Conservation (phyloP, 64 coral and sea anemone species). For the Catalaphyllia jardinei region DNA sequence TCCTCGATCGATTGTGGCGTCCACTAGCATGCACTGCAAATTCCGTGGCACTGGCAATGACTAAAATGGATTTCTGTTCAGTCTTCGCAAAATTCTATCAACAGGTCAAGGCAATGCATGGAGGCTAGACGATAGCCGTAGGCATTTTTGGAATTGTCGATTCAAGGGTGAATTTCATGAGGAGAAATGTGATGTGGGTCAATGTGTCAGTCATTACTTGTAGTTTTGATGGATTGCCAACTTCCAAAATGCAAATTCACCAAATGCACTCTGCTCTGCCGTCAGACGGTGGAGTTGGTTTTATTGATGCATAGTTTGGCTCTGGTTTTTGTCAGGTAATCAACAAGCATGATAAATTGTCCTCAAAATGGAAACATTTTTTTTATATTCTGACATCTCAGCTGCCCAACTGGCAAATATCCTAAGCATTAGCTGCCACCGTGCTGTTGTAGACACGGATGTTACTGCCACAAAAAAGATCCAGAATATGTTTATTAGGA, state of each 20-base stretch:
- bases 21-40: neutral
- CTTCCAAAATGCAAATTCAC: neutral
- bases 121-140: neutral
- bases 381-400: neutral
- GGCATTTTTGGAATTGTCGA: neutral
- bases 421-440: neutral
- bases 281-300: neutral
- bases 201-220: too few species aligned
- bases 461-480: neutral
- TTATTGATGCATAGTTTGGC: neutral
- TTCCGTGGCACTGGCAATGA: neutral
- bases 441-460: neutral
- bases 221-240: neutral
- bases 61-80: neutral
- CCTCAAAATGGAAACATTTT: neutral
- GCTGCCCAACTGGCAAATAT: conserved; percentile 8
- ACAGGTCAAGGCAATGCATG: neutral
- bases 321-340: neutral
- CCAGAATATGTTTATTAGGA: neutral
- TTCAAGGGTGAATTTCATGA: neutral
- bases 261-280: neutral
- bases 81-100: neutral
- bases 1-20: neutral
- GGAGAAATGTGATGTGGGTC: neutral
- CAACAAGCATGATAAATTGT: neutral